Evolutionary conservation across 2,888 invertebrate genomes (phyloP), one percentile per base, ranked within the genome.

Genomic region (Lasioglossum malachurum): DNA sequence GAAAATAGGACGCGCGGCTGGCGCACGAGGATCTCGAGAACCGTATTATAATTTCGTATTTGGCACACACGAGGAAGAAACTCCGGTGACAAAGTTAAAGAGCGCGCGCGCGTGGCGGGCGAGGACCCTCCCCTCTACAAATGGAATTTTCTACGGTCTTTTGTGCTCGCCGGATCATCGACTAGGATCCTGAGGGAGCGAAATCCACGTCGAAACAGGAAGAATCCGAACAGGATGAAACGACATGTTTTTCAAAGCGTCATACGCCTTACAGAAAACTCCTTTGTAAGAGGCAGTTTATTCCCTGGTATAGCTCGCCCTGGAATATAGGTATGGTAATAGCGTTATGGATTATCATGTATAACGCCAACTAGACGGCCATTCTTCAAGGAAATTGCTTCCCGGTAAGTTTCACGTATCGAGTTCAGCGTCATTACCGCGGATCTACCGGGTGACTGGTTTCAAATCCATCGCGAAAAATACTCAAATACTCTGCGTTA

Each of bases 121-220:
- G 1, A 27, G 60, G 19, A 5, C 19, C 7, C 49, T 5, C 49
- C 27, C 27, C n/a, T 3, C 12, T 64, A 16, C 8, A 41, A 75
- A 80, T 31, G 60, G 41, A 80, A 80, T 71, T 83, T 72, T 31
- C 19, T 60, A 3, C 19, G 41, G 60, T 41, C 74, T 75, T 41
- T 79, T 80, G 78, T 69, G 27, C 35, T 77, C n/a, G 60, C 38
- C 16, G 38, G 53, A 69, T 82, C 53, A 31, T 82, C 49, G 64
- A 5, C 23, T 19, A 19, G 72, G 31, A 31, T 69, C 41, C 64
- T 31, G 1, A 41, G 53, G n/a, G 73, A 53, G 23, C 16, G 3
- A 19, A 69, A 69, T 23, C 35, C n/a, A 16, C 4, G 60, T 38
- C 67, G 35, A 80, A 75, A 80, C 46, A 44, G 74, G 7, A 31